Percentiles rank a stretch among this genome's conserved stretches.
Evolutionary conservation across 2,113 vertebrate genomes (phyloP).

Genomic region (Crotophaga sulcirostris): DNA sequence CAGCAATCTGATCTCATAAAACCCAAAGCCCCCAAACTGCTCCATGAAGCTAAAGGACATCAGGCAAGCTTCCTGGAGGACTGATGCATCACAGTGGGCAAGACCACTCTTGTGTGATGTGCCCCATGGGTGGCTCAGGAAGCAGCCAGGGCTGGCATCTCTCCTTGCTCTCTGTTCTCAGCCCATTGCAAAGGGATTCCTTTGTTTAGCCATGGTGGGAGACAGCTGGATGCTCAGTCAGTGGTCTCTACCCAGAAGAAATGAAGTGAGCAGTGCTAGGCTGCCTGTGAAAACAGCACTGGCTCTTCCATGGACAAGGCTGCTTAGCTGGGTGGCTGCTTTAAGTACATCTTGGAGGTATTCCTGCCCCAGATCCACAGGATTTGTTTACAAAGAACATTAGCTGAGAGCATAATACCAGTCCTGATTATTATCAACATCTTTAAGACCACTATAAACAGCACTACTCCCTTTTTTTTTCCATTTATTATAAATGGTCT

Average conservation of each 20-base stretch:
- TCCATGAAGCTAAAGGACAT: neutral
- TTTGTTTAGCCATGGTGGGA: neutral
- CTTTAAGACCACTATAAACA: neutral
- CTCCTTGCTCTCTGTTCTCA: neutral
- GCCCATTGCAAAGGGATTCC: neutral
- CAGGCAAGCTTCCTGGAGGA: neutral
- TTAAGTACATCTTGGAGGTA: neutral
- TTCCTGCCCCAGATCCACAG: neutral
- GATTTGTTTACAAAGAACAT: neutral
- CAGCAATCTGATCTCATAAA: neutral
- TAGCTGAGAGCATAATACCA: neutral
- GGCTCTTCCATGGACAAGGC: neutral
- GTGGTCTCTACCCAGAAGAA: neutral
- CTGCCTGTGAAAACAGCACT: neutral
- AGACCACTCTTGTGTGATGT: too few relatives aligned
- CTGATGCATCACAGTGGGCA: neutral
- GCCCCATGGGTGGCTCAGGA: accelerated
- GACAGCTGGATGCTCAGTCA: accelerated
- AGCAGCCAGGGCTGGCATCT: neutral
- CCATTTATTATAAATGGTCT: neutral
- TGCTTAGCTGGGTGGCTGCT: neutral
- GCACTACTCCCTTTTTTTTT: neutral
- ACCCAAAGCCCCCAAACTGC: too few relatives aligned
- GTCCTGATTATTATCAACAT: neutral
- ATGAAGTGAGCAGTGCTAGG: neutral